phyloP scores from a whole-genome alignment of 2,797 vertebrate species.

The Coranthus polyacanthus region DNA sequence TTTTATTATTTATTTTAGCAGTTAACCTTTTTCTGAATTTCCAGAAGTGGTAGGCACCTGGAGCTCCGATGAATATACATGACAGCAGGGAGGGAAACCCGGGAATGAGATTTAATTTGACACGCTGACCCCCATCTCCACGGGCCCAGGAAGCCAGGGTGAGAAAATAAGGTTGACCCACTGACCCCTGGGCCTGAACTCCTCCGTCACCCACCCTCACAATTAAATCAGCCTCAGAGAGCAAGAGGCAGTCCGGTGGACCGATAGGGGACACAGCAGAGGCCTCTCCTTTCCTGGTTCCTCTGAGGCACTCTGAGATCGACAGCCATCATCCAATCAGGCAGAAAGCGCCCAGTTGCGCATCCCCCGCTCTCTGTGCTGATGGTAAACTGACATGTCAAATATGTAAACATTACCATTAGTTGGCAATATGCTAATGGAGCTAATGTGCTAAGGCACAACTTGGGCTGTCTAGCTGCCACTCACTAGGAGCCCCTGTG shows the following conservation, averaged over 20 bases:
- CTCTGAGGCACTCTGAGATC: constrained; percentile 56
- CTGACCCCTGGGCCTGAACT: constrained; percentile 84
- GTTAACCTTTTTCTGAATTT: constrained; percentile 89
- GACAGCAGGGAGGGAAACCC: constrained; percentile 82
- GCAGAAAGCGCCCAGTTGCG: constrained; percentile 33
- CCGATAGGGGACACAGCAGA: constrained; percentile 56
- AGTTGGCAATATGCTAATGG: constrained; percentile 84
- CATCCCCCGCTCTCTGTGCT: constrained; percentile 36
- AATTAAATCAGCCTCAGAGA: constrained; percentile 87
- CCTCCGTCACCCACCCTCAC: constrained; percentile 84
- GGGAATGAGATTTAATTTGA: constrained; percentile 89
- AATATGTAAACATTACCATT: constrained; percentile 83
- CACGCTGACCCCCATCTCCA: constrained; percentile 86
- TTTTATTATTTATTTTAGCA: constrained; percentile 90
- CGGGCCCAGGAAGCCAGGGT: constrained; percentile 81
- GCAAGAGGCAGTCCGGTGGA: constrained; percentile 54
- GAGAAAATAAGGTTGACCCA: constrained; percentile 89
- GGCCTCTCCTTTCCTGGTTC: constrained; percentile 58
- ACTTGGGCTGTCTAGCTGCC: constrained; percentile 76
- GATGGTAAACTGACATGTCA: constrained; percentile 77
- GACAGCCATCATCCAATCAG: constrained; percentile 54
- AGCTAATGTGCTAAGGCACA: constrained; percentile 75
- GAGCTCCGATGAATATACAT: constrained; percentile 89
- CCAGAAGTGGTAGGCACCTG: constrained; percentile 85
- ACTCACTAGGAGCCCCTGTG: constrained; percentile 69